These are phyloP conservation scores for Aplodontia rufa DNA, from an alignment of 2,113 vertebrate genomes.

Conservation along the genomic window DNA sequence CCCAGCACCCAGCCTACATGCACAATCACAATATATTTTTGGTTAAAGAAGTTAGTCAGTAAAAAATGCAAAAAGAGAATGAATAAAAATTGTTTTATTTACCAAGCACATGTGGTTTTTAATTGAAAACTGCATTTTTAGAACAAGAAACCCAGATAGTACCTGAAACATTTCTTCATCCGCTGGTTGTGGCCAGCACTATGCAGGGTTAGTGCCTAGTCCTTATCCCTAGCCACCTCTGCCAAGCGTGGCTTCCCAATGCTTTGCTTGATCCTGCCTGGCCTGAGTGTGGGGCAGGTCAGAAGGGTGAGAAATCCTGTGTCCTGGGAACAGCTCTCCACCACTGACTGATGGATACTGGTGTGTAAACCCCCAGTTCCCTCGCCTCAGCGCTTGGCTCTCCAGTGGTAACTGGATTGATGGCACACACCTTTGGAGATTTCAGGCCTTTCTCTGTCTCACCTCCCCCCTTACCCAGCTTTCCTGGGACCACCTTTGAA, in stretches of 20 bases:
- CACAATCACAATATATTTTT: conserved; percentile 2
- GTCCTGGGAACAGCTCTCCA: not conserved
- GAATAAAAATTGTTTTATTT: conserved; percentile 48
- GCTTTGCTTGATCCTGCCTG: not conserved
- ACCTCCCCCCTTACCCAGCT: not conserved
- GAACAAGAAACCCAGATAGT: not conserved
- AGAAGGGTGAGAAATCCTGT: not conserved
- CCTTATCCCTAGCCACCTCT: not conserved
- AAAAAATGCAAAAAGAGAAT: conserved; percentile 28
- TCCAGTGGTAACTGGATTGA: not conserved
- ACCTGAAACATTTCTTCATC: not conserved
- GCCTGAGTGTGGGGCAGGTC: conserved; percentile 1
- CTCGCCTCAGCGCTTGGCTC: not conserved
- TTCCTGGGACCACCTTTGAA: conserved; percentile 13
- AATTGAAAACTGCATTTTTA: not conserved
- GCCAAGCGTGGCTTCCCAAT: not conserved
- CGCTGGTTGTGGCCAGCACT: not conserved
- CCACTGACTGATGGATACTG: conserved; percentile 27
- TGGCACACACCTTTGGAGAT: not conserved
- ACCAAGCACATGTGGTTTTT: conserved; percentile 28
- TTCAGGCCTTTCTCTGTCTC: not conserved
- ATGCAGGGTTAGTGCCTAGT: not conserved
- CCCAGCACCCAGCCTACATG: conserved; percentile 24
- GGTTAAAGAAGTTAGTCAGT: conserved; percentile 43
- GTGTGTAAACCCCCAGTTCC: not conserved